Conservation (phyloP, 2,888 invertebrate genomes). For the Idaea straminata region DNA sequence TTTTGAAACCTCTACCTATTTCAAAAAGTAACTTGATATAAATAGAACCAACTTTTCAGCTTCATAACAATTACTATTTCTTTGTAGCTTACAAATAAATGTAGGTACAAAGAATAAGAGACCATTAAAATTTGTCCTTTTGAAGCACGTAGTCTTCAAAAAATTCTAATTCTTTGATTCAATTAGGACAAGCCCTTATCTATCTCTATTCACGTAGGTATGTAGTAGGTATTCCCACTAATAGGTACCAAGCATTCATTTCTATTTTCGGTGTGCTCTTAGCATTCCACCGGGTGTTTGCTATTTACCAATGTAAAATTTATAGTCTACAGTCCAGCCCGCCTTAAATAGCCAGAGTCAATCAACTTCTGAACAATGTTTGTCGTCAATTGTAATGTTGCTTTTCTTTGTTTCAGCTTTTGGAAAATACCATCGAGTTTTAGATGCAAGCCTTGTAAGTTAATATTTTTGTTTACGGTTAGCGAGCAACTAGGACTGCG, state of each 20-base stretch:
- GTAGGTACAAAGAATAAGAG: too few species aligned
- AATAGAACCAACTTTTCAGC: too few species aligned
- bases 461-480: background rate
- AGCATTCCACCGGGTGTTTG: background rate
- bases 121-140: too few species aligned
- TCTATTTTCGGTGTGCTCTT: background rate
- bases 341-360: background rate
- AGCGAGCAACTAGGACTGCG: too few species aligned
- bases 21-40: too few species aligned
- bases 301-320: background rate
- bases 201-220: background rate
- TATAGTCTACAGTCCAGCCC: background rate
- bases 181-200: background rate
- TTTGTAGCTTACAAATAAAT: too few species aligned
- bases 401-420: background rate
- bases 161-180: background rate
- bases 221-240: background rate
- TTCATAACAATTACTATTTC: too few species aligned
- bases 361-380: background rate
- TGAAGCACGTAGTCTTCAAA: too few species aligned
- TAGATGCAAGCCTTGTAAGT: background rate
- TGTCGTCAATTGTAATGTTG: background rate
- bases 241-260: background rate
- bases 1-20: too few species aligned
- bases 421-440: background rate